Conservation (phyloP, 2,113 vertebrate species). For the Hypocryptadius cinnamomeus region DNA sequence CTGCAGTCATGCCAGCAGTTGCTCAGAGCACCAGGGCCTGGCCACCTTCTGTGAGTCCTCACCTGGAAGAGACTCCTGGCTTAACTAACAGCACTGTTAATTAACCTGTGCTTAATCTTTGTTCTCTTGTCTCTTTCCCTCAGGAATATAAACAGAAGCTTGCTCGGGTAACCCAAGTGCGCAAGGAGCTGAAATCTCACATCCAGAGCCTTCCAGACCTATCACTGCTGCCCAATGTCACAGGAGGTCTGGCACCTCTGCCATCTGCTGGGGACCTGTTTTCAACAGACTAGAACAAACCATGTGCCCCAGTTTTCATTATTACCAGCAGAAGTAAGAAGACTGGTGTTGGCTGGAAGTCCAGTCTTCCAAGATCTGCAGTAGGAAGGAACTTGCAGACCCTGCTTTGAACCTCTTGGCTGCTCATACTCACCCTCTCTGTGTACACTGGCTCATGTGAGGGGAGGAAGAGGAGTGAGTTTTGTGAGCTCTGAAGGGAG, state of each 20-base stretch:
- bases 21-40: not conserved
- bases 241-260: conserved; percentile 91
- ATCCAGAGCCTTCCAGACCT: conserved; percentile 98
- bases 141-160: conserved; percentile 99
- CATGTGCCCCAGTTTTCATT: conserved; percentile 8
- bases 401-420: conserved; percentile 22
- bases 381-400: conserved; percentile 32
- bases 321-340: conserved; percentile 63
- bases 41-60: not conserved
- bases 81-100: not conserved
- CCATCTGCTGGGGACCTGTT: conserved; percentile 97
- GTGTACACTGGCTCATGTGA: not conserved
- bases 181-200: conserved; percentile 97
- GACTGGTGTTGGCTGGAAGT: conserved; percentile 44
- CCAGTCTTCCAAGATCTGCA: conserved; percentile 8
- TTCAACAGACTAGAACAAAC: conserved; percentile 86
- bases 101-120: not conserved
- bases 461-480: not conserved
- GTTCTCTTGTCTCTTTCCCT: not conserved
- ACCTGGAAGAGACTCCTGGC: not conserved
- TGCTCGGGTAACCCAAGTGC: conserved; percentile 92
- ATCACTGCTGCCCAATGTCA: conserved; percentile 92
- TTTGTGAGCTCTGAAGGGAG: conserved; percentile 9
- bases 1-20: not conserved
- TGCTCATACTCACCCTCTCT: not conserved